A percentile compares a stretch with the other conserved stretches of the same genome.
phyloP scores from a whole-genome alignment of 2,113 vertebrate genomes.

The Budorcas taxicolor region DNA sequence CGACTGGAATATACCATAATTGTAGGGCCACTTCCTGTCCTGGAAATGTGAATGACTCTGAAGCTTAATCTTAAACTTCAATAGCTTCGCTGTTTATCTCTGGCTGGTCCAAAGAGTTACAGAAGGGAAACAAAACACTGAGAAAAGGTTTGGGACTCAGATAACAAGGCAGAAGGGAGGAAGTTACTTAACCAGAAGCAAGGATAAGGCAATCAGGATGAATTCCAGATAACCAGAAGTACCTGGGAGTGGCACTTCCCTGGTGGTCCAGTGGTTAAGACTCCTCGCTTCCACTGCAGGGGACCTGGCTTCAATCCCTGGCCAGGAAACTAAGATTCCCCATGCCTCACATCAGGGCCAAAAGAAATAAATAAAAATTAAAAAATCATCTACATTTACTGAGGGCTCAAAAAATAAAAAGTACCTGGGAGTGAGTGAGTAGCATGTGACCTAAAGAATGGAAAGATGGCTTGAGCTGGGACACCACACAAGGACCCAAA shows the following conservation, averaged over 20 bases:
- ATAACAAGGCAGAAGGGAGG: not conserved
- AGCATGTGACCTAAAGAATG: not conserved
- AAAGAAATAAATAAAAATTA: not conserved
- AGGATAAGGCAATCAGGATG: not conserved
- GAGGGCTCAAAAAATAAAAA: not conserved
- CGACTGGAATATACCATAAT: not conserved
- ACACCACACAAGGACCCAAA: not conserved
- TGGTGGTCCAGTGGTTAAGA: not conserved
- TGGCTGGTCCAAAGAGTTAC: not conserved
- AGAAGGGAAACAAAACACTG: not conserved
- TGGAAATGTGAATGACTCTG: not conserved
- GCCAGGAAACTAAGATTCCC: not conserved
- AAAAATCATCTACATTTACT: not conserved
- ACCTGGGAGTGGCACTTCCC: not conserved
- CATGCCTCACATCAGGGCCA: not conserved
- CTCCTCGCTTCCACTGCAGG: not conserved
- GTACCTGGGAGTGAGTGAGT: not conserved
- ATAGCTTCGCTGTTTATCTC: not conserved
- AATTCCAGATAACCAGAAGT: not conserved
- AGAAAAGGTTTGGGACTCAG: not conserved
- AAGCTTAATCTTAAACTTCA: not conserved
- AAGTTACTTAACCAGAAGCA: not conserved
- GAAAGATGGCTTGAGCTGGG: not conserved
- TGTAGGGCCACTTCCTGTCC: not conserved
- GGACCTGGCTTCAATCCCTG: not conserved